Base-by-base conservation (phyloP, 2,113 vertebrate genomes). In the Zosterops hypoxanthus region DNA sequence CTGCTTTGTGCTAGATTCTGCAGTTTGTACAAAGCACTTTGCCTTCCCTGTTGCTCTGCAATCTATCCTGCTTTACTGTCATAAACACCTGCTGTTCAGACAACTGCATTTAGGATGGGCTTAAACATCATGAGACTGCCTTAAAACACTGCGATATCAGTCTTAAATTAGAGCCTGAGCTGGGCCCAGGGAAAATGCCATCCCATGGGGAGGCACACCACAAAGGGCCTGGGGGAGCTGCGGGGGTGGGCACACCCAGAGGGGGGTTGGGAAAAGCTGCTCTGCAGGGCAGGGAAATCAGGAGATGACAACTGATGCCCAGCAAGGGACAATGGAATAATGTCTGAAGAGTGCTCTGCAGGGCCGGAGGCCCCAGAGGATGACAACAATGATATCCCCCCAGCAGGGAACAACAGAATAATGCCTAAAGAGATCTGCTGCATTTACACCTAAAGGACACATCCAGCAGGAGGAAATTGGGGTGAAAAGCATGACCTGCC, bases 81-180 rank as follows among this genome's bases (percentile, higher is more conserved):
- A 75, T n/a, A 63, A 86, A 92, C 44, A 68, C 64, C 93, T 95
- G 65, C 81, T 95, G 84, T 60, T 94, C 69, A n/a, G 34, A 75
- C 24, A 64, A 42, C 2, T 55, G 69, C 57, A 26, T 64, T 87
- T 75, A 47, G 71, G 73, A 78, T 15, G 18, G 47, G 59, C 77
- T 82, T 47, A 82, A 89, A 31, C 18, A 36, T 26, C 2, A 0
- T 6, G 26, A 50, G 55, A 9, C 1, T 12, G 7, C 19, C 14
- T 26, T 73, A 19, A 65, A 72, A 36, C 33, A 44, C 10, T 8
- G 0, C 28, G 16, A 44, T 14, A 44, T 11, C 0, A 0, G 68
- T 33, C 76, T 46, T 65, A 46, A 77, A 41, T 5, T 24, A 34
- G 36, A 90, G 20, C 10, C 28, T 21, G 61, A 87, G 56, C 12